Base-by-base conservation (phyloP, 2,113 vertebrate genomes). In the Egretta garzetta region DNA sequence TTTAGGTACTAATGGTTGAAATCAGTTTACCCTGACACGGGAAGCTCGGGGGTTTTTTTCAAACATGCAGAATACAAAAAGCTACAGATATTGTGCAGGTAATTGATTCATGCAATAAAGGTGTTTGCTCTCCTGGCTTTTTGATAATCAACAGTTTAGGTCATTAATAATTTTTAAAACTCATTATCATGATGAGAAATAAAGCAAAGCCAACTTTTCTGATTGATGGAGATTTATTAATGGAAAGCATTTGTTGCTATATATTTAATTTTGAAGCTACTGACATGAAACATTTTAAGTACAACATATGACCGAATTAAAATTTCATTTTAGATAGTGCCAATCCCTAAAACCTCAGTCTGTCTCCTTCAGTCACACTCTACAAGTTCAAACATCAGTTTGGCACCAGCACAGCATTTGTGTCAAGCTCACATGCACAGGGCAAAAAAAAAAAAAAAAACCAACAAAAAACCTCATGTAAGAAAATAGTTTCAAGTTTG, bases 251-350 rank as follows among this genome's bases (percentile, higher is more conserved):
- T 80, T 71, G 55, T 47, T 88, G 41, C 66, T 80, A 18, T 32
- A 64, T 35, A 58, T 41, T 86, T 80, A 21, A 73, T 86, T 86
- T 83, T 92, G 72, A 92, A 91, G 63, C 14, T 67, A 53, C 59
- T 90, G 81, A 62, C 60, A 33, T 71, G 41, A 71, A 90, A 88
- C 22, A 9, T 60, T 80, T 0, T 41, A 85, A 80, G 50, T 33
- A 27, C 41, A 9, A 62, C 60, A 28, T 66, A 80, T 41, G 37
- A 80, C 27, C 73, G 35, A 80, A 90, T 86, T 88, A 90, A 88
- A 93, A 67, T 83, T 94, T 93, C 50, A 88, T 93, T 90, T 96
- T 74, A 77, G 55, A 55, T 59, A 77, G 53, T 67, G 63, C 18
- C 49, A 68, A 12, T 52, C 68, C 43, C n/a, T 67, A 55, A 88